Percentiles rank a stretch among this genome's conserved stretches.
Evolutionary conservation across 2,888 invertebrate species (phyloP).

Genomic region (Criorhina ranunculi): DNA sequence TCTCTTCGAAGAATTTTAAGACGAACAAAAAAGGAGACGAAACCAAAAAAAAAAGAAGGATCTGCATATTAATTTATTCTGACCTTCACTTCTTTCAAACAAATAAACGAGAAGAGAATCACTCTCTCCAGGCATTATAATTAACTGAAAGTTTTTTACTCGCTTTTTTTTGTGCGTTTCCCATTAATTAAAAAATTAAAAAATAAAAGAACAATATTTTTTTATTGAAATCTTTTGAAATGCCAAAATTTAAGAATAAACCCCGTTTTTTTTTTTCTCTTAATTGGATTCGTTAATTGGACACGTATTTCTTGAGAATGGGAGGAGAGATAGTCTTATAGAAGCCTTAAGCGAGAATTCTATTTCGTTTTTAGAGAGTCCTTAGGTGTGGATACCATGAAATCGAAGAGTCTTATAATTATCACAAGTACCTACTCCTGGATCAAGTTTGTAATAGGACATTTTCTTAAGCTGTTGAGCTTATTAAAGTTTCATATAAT

Average conservation of each 20-base stretch:
- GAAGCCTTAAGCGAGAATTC: slow-evolving; percentile 7
- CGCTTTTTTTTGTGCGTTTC: slow-evolving; percentile 4
- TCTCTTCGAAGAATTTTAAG: slow-evolving; percentile 17
- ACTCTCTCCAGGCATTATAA: slow-evolving; percentile 22
- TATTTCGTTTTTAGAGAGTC: not conserved
- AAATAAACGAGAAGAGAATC: slow-evolving; percentile 2
- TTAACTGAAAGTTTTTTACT: slow-evolving; percentile 33
- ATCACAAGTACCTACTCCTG: not conserved
- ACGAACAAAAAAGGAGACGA: slow-evolving; percentile 10
- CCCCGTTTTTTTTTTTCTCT: slow-evolving; percentile 16
- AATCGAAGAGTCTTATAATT: not conserved
- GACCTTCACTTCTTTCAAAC: slow-evolving; percentile 23
- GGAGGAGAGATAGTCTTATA: not conserved
- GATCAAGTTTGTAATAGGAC: not conserved
- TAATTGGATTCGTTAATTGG: slow-evolving; percentile 72
- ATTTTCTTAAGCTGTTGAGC: not conserved
- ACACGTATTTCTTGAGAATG: slow-evolving; percentile 32
- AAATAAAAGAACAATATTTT: slow-evolving; percentile 11
- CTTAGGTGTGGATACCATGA: slow-evolving; percentile 3
- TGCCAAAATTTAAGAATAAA: slow-evolving; percentile 36
- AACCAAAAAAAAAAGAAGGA: slow-evolving; percentile 46
- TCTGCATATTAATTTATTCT: slow-evolving; percentile 36
- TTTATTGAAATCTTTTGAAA: slow-evolving; percentile 48
- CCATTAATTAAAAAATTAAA: slow-evolving; percentile 60
- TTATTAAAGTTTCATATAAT: not conserved